phyloP scores from a whole-genome alignment of 2,797 vertebrate genomes.

The Hypotaenidia philippensis region DNA sequence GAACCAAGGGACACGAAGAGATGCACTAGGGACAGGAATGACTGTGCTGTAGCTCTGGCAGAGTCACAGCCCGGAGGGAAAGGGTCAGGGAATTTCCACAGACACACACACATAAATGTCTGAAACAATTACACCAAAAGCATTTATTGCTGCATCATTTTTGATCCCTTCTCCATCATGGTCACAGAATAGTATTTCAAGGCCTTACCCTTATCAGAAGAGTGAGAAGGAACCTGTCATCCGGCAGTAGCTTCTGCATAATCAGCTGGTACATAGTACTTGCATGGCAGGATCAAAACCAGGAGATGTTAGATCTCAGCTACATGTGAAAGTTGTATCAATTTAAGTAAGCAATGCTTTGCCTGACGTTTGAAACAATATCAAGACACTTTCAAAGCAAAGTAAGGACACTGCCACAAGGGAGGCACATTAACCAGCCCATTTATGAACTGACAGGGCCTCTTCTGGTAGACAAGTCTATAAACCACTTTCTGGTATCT shows the following conservation, averaged over 20 bases:
- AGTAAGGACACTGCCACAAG: conserved; percentile 15
- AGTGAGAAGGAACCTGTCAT: not conserved
- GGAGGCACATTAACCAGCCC: not conserved
- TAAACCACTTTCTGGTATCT: conserved; percentile 19
- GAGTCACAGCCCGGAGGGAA: not conserved
- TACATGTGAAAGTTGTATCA: not conserved
- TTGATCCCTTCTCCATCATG: not conserved
- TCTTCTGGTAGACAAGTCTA: not conserved
- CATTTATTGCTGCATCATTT: not conserved
- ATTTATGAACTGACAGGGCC: not conserved
- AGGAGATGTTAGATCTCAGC: not conserved
- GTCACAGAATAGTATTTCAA: not conserved
- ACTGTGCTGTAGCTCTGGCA: not conserved
- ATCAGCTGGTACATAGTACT: not conserved
- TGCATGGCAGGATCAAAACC: not conserved
- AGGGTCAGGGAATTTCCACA: not conserved
- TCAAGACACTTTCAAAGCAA: conserved; percentile 12
- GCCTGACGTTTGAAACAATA: not conserved
- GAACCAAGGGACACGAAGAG: not conserved
- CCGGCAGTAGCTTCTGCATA: not conserved
- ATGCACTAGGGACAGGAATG: not conserved
- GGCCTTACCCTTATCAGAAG: not conserved
- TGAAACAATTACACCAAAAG: not conserved
- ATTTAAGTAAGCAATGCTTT: not conserved
- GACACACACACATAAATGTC: not conserved